Conservation (phyloP, 2,113 vertebrate genomes). For the Pseudopodoces humilis region DNA sequence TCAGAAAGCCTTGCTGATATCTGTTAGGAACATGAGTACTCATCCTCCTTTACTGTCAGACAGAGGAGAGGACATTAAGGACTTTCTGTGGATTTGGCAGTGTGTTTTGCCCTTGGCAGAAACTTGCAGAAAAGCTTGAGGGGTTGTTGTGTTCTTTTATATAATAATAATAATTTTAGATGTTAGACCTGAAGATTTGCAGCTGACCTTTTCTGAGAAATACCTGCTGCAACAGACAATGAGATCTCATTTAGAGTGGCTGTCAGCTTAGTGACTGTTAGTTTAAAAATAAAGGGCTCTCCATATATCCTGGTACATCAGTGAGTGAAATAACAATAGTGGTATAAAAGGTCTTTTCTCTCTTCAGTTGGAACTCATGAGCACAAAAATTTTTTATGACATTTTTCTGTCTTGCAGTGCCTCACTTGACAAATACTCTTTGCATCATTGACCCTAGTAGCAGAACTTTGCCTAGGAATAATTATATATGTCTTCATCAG, state of each 20-base stretch:
- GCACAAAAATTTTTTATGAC: not conserved
- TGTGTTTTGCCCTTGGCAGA: not conserved
- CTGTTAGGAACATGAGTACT: not conserved
- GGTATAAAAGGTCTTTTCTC: not conserved
- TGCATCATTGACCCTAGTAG: not conserved
- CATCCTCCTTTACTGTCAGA: not conserved
- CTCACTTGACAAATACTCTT: not conserved
- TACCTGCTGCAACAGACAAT: not conserved
- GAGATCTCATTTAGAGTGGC: not conserved
- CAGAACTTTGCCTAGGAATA: not conserved
- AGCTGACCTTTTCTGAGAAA: slow-evolving; percentile 17
- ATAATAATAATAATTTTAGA: not conserved
- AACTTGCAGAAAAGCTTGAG: not conserved
- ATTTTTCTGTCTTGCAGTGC: not conserved
- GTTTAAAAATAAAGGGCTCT: slow-evolving; percentile 18
- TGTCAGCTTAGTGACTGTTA: not conserved
- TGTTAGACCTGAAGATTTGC: slow-evolving; percentile 1
- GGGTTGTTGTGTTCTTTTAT: not conserved
- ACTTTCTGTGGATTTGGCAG: not conserved
- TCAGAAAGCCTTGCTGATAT: not conserved
- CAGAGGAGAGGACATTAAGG: not conserved
- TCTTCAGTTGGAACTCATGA: not conserved
- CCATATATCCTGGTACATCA: not conserved
- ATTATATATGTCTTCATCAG: not conserved
- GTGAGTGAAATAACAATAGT: not conserved